Base-by-base conservation (phyloP, 2,888 invertebrate species). In the Drosophila infuscata region DNA sequence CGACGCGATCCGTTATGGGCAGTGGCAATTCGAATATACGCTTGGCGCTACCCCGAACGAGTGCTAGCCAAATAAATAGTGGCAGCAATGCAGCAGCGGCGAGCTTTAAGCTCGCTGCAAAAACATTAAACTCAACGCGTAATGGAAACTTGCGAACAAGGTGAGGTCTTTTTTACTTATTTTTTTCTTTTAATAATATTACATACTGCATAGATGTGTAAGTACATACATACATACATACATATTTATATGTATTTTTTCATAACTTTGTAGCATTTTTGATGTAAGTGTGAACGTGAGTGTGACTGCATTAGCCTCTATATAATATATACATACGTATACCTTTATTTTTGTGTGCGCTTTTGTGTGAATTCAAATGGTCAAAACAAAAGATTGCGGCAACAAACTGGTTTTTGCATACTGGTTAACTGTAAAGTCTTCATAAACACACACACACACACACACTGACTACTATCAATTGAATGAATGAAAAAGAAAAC, bases 61-160 rank as follows among this genome's bases (percentile, higher is more conserved):
- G 95, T 91, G 94, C 95, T 81, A 94, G 93, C 81, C 94, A 95
- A 87, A 91, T 94, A 77, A 92, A 91, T 82, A 92, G 91, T 89
- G 92, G 67, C 53, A 72, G 82, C 53, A 73, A 82, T 73, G 73
- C 75, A 69, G 69, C 75, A 32, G 81, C 77, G 54, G 70, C 82
- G 72, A 89, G 83, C 86, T 90, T 91, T 73, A 93, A 92, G 85
- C 86, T 90, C 79, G 89, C 91, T 71, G 81, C 92, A 66, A 92
- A 92, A 88, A 89, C 91, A 78, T 81, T 91, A 70, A 93, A 93
- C 83, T 89, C 88, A 73, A 92, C 92, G 71, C 92, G 93, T 83
- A 93, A 91, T 91, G 92, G 92, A 87, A 93, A 92, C 88, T 82
- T 93, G 88, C 91, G 93, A 77, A 91, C 93, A 90, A 93, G 93